phyloP scores from a whole-genome alignment of 2,113 vertebrate species.

The Tragelaphus buxtoni region DNA sequence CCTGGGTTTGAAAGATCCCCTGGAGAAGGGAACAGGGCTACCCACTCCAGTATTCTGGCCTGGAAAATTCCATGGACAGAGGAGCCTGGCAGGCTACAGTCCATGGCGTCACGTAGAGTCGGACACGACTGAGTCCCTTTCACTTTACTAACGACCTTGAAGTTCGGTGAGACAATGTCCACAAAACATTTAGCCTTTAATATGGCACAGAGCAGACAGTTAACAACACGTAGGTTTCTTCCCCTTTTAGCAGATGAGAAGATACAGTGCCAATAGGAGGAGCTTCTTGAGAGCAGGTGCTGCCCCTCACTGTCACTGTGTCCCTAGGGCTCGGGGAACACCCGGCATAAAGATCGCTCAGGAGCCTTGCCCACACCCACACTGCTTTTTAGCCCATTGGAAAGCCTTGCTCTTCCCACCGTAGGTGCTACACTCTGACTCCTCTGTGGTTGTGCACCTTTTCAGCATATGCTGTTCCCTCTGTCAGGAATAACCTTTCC shows the following conservation, averaged over 20 bases:
- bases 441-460: background rate
- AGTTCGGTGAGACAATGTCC: background rate
- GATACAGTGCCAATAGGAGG: background rate
- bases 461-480: background rate
- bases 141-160: background rate
- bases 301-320: accelerated
- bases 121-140: background rate
- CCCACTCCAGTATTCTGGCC: background rate
- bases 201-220: background rate
- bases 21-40: background rate
- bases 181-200: background rate
- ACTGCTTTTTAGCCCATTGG: background rate
- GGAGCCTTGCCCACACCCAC: background rate
- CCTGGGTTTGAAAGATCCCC: background rate
- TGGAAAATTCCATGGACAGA: background rate
- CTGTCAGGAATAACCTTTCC: background rate
- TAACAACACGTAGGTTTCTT: background rate
- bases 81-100: background rate
- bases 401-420: background rate
- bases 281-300: background rate
- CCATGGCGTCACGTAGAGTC: background rate
- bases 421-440: background rate
- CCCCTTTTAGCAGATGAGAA: background rate
- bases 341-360: background rate
- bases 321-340: background rate